Base-by-base conservation (phyloP, 2,888 invertebrate genomes). In the Erebia ligea region DNA sequence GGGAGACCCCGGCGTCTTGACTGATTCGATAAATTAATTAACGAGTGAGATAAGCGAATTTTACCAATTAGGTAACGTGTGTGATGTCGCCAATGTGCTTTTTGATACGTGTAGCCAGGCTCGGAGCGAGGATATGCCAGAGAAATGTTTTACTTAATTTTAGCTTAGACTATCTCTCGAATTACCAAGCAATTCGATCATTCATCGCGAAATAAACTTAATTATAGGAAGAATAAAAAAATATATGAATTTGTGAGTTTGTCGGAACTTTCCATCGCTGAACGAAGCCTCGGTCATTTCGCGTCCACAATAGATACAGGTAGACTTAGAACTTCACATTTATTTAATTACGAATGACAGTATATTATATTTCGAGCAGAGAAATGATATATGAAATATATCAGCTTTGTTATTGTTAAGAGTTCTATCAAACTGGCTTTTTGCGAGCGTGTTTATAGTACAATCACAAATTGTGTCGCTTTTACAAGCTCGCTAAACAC, bases 171-270 rank as follows among this genome's bases (percentile, higher is more conserved):
- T 87, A 86, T 86, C 82, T 82, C 80, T 89, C 90, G 91, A 90
- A 92, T 92, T 91, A 91, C 92, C 87, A 91, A 91, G 90, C 89
- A 90, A 91, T 92, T 90, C 89, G 91, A 90, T 81, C 92, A 92
- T 93, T 93, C 93, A 92, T 92, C 92, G 92, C 93, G 93, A 92
- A 93, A 93, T 93, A 93, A 81, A 80, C 76, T 81, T 87, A 90
- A 79, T 76, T 77, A 85, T 89, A 90, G 86, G 86, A 76, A 87
- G 79, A 87, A 86, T 88, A 87, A 86, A 88, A 89, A 87, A 90
- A 88, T 89, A 87, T 90, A 86, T 88, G 85, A 86, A 86, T 89
- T 86, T 86, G 84, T 83, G 81, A 83, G 73, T 76, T 78, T 82
- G 86, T 75, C 83, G 86, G 80, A 84, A 80, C 86, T 82, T 84